Conservation (phyloP, 1,140 invertebrate species). For the Drosophila littoralis region DNA sequence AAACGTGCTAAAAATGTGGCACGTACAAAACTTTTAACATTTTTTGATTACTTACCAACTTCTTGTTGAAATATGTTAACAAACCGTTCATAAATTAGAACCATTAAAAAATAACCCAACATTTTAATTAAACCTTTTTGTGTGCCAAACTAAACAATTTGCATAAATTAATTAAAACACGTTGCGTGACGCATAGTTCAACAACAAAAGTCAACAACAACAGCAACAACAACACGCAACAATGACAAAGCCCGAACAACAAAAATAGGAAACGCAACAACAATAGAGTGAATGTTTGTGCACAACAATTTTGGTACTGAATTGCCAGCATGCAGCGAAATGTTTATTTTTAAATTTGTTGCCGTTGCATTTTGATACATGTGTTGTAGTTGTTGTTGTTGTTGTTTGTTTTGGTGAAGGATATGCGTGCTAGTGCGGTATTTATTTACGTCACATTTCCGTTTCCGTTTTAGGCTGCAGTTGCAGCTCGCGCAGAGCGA, state of each 20-base stretch:
- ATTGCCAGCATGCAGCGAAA: slow-evolving; percentile 34
- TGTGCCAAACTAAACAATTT: slow-evolving; percentile 37
- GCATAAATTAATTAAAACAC: slow-evolving; percentile 47
- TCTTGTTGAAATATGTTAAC: background rate
- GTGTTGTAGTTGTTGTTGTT: slow-evolving; percentile 32
- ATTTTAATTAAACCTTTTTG: slow-evolving; percentile 26
- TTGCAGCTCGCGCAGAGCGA: slow-evolving; percentile 28
- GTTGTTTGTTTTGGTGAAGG: slow-evolving; percentile 12
- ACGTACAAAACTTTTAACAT: background rate
- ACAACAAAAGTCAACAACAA: slow-evolving; percentile 10
- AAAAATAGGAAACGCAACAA: slow-evolving; percentile 16
- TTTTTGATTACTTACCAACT: too few species aligned
- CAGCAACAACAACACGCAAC: slow-evolving; percentile 9
- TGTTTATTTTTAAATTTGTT: slow-evolving; percentile 48
- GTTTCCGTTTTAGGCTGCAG: slow-evolving; percentile 52
- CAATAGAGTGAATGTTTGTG: background rate
- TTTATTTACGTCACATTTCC: slow-evolving; percentile 76
- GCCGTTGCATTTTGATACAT: slow-evolving; percentile 17
- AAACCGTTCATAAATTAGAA: background rate
- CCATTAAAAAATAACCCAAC: background rate
- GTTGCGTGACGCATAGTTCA: slow-evolving; percentile 25
- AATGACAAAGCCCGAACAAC: background rate
- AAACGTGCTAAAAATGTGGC: background rate
- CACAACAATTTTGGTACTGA: slow-evolving; percentile 20
- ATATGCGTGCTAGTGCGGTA: slow-evolving; percentile 66